phyloP scores from a whole-genome alignment of 1,140 invertebrate species.

The Aphaenogaster rudis region DNA sequence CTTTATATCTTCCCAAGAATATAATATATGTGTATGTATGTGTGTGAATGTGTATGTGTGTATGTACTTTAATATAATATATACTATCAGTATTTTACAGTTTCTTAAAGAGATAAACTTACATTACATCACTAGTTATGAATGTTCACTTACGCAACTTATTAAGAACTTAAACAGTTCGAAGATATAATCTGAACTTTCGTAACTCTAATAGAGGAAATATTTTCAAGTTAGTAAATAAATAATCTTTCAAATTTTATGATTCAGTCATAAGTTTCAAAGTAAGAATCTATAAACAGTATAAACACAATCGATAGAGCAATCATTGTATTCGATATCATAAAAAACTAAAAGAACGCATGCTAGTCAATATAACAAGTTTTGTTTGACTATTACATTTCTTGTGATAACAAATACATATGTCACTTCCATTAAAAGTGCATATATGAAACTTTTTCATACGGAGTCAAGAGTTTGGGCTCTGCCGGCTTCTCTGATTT shows the following conservation, averaged over 20 bases:
- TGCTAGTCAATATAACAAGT: not conserved
- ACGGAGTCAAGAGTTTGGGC: not conserved
- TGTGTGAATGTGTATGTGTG: slow-evolving; percentile 27
- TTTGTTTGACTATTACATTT: not conserved
- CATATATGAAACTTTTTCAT: not conserved
- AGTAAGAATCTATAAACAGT: slow-evolving; percentile 18
- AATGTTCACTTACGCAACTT: slow-evolving; percentile 58
- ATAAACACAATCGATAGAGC: slow-evolving; percentile 5
- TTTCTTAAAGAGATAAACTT: slow-evolving; percentile 54
- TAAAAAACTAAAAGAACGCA: not conserved
- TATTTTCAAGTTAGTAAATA: slow-evolving; percentile 52
- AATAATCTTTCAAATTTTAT: slow-evolving; percentile 51
- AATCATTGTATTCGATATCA: not conserved
- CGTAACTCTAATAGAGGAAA: slow-evolving; percentile 64
- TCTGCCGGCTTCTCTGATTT: not conserved
- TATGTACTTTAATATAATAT: slow-evolving; percentile 35
- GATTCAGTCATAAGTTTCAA: slow-evolving; percentile 70
- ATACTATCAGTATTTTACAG: slow-evolving; percentile 65
- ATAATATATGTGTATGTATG: slow-evolving; percentile 69
- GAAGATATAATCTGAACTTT: slow-evolving; percentile 70
- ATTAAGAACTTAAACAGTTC: slow-evolving; percentile 56
- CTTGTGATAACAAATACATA: slow-evolving; percentile 3
- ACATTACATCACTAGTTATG: slow-evolving; percentile 66
- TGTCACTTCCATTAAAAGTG: not conserved
- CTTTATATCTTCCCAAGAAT: slow-evolving; percentile 79